Base-by-base conservation (phyloP, 2,113 vertebrate species). In the Eupsittula cactorum region DNA sequence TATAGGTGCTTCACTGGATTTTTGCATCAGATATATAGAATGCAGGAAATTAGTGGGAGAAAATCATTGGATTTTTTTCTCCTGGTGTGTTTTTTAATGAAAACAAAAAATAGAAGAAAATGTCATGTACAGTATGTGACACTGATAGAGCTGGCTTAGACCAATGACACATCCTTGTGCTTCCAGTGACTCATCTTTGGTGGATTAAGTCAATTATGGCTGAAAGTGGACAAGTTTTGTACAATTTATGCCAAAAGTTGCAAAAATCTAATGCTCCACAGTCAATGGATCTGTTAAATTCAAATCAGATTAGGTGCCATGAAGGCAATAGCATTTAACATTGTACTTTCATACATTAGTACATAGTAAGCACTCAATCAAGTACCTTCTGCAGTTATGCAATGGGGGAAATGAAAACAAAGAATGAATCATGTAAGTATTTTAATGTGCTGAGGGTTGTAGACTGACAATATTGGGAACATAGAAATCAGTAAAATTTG, bases 41-140 rank as follows among this genome's bases (percentile, higher is more conserved):
- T 44, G 31, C 57, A 78, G 86, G 83, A 95, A 90, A 79, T 35
- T 79, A 89, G 82, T 90, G 67, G 86, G 79, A 92, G 88, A 95
- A 96, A 78, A 63, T 24, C 15, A n/a, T 25, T 77, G 37, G 1
- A 2, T 4, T 76, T n/a, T 46, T 77, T 21, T 16, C 2, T 82
- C 41, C 27, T 90, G 27, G 23, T 91, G 19, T 60, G n/a, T 27
- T 87, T 93, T 69, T 77, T 39, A 87, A 83, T 71, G 53, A 82
- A 85, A 93, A 86, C 55, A 91, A 95, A 90, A 95, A 93, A 78
- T 29, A 80, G 42, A 96, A 79, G 42, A 96, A 79, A 44, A 70
- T 82, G 33, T 52, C 77, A 73, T 47, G 16, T 57, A 71, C 49
- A 49, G 35, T 82, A 63, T 42, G 49, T 83, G 82, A 73, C 67